Evolutionary conservation across 2,113 vertebrate species (phyloP).

Genomic region (Phoxinus phoxinus): DNA sequence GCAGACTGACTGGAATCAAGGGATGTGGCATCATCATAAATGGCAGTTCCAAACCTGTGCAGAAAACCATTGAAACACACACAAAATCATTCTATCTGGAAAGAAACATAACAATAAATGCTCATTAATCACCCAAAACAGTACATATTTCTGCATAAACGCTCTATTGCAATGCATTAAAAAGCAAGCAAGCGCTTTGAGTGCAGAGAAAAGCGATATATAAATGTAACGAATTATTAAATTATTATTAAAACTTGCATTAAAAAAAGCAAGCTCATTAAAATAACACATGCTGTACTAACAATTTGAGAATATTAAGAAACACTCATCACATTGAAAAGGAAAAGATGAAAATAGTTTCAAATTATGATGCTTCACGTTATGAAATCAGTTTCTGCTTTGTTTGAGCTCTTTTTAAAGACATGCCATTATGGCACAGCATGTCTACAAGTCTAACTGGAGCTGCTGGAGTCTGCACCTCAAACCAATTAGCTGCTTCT

Average conservation of each 20-base stretch:
- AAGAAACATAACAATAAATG: not conserved
- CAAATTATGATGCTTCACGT: not conserved
- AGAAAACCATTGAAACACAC: not conserved
- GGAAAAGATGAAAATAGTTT: not conserved
- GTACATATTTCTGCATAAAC: not conserved
- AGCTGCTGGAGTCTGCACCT: slow-evolving; percentile 52
- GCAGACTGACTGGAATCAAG: slow-evolving; percentile 96
- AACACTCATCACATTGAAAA: not conserved
- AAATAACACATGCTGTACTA: slow-evolving; percentile 16
- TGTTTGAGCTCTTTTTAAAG: slow-evolving; percentile 32
- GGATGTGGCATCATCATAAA: slow-evolving; percentile 99
- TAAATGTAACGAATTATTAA: too few relatives aligned
- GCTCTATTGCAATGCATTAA: not conserved
- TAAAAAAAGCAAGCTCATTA: not conserved
- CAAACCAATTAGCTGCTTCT: slow-evolving; percentile 59
- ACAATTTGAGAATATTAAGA: slow-evolving; percentile 13
- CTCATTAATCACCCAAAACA: not conserved
- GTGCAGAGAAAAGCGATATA: too few relatives aligned
- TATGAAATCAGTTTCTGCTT: slow-evolving; percentile 49
- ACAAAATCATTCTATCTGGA: not conserved
- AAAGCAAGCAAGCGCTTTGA: too few relatives aligned
- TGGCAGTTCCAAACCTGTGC: slow-evolving; percentile 91
- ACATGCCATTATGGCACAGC: slow-evolving; percentile 47
- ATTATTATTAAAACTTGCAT: too few relatives aligned
- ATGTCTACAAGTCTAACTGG: slow-evolving; percentile 45